These are phyloP conservation scores for Natator depressus DNA, from an alignment of 2,113 vertebrate species.

Conservation along the genomic window DNA sequence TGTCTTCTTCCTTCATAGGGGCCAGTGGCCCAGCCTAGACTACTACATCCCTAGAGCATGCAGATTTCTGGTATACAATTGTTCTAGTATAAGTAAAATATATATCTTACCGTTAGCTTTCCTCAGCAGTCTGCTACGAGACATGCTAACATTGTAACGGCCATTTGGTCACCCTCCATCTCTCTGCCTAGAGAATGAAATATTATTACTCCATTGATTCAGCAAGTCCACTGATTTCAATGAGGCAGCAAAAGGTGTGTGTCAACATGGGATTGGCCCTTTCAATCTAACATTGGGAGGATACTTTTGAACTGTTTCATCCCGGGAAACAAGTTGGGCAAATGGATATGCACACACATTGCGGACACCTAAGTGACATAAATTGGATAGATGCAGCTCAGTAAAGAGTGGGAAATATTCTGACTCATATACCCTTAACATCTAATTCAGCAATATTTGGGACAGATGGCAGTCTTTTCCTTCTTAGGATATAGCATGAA, in stretches of 20 bases:
- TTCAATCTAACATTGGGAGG: neutral
- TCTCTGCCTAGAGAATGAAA: neutral
- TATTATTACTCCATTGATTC: neutral
- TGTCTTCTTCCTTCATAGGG: neutral
- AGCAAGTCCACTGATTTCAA: neutral
- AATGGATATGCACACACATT: neutral
- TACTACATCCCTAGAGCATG: neutral
- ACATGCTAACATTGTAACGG: too few species aligned
- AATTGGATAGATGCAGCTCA: neutral
- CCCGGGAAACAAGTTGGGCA: neutral
- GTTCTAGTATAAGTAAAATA: neutral
- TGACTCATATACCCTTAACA: neutral
- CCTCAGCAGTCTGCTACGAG: neutral
- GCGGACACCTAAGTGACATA: neutral
- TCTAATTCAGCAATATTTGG: neutral
- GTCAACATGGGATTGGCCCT: neutral
- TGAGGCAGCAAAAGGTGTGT: neutral
- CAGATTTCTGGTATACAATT: neutral
- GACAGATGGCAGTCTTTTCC: neutral
- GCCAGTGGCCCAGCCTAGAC: neutral
- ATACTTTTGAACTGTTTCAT: neutral
- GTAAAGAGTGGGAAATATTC: neutral
- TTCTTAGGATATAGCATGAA: neutral
- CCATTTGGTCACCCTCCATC: neutral
- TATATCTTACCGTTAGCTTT: neutral